Evolutionary conservation across 2,888 invertebrate genomes (phyloP).

Genomic region (Lasioglossum villosulum): DNA sequence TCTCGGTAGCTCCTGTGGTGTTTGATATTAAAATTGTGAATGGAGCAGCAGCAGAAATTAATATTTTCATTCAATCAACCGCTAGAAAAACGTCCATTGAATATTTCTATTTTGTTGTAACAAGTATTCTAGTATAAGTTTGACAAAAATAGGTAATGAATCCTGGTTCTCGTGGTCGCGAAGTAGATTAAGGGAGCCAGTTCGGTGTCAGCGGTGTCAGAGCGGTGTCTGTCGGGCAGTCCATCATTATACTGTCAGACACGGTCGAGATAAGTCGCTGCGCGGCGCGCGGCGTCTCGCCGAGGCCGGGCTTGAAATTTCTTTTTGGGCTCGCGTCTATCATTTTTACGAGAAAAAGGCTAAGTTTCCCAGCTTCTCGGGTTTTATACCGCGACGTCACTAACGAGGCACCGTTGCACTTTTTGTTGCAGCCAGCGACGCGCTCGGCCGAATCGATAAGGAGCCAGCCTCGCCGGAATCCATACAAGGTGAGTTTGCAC

Average conservation of each 20-base stretch:
- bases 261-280: not conserved
- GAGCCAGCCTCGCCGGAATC: slow-evolving; percentile 90
- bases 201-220: not conserved
- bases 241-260: slow-evolving; percentile 31
- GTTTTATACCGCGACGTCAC: slow-evolving; percentile 66
- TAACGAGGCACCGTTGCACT: slow-evolving; percentile 72
- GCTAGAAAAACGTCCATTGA: not conserved
- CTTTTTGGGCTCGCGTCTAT: slow-evolving; percentile 43
- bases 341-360: slow-evolving; percentile 57
- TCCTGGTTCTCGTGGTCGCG: not conserved
- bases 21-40: not conserved
- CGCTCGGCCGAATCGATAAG: slow-evolving; percentile 89
- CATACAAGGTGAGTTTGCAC: slow-evolving; percentile 81
- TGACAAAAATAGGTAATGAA: not conserved
- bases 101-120: not conserved
- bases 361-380: slow-evolving; percentile 53
- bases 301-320: slow-evolving; percentile 33
- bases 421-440: slow-evolving; percentile 86
- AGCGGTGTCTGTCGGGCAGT: not conserved
- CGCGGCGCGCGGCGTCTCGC: not conserved
- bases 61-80: not conserved
- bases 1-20: too few species aligned
- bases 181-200: not conserved
- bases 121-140: not conserved
- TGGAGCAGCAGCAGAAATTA: not conserved